phyloP scores from a whole-genome alignment of 2,113 vertebrate genomes.

The Isurus oxyrinchus region DNA sequence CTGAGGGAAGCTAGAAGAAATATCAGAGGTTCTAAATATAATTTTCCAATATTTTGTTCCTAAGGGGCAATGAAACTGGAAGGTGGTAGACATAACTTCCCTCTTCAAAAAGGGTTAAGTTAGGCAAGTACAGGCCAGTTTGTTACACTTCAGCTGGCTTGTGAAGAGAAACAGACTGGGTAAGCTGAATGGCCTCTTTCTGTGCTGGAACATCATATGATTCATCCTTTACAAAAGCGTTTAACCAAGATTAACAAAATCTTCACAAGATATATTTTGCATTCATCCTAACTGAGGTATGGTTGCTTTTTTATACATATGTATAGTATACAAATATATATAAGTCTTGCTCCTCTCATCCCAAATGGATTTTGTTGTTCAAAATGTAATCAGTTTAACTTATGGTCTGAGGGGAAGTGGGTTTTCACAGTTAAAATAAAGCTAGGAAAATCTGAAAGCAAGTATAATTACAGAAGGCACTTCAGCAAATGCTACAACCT shows the following conservation, averaged over 20 bases:
- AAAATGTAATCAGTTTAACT: slow-evolving; percentile 1
- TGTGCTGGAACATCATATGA: background rate
- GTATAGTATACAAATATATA: background rate
- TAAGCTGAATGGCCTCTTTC: background rate
- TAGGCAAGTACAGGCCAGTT: background rate
- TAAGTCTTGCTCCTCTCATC: background rate
- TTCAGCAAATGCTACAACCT: background rate
- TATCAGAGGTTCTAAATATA: background rate
- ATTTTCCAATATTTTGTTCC: background rate
- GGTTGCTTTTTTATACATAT: background rate
- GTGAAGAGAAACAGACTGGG: background rate
- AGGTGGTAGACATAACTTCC: background rate
- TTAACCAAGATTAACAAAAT: background rate
- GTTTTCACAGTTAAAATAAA: background rate
- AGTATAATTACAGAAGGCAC: background rate
- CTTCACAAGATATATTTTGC: background rate
- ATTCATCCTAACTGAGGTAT: background rate
- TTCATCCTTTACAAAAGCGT: background rate
- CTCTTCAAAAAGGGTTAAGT: background rate
- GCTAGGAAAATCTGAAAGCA: background rate
- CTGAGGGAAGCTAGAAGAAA: background rate
- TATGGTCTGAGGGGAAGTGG: background rate
- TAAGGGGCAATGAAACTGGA: background rate
- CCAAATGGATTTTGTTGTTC: background rate
- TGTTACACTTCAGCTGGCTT: background rate